Conservation (phyloP, 2,888 invertebrate genomes). For the Pollenia angustigena region DNA sequence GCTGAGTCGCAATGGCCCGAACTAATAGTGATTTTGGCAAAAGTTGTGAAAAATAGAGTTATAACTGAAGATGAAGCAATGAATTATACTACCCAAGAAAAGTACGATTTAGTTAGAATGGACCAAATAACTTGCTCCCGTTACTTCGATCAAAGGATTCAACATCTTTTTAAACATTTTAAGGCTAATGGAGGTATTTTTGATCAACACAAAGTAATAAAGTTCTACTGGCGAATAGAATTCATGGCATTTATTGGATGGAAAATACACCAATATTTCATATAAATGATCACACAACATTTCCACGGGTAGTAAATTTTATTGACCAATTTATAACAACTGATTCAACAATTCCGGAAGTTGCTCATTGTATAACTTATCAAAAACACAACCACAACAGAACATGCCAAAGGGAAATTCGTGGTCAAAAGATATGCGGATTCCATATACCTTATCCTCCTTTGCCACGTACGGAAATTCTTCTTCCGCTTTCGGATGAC, state of each 20-base stretch:
- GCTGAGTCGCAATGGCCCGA: not conserved
- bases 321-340: conserved; percentile 59
- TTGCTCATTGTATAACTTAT: conserved; percentile 40
- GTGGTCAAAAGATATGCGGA: conserved; percentile 56
- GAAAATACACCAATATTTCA: conserved; percentile 47
- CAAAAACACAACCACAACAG: conserved; percentile 55
- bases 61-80: conserved; percentile 47
- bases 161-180: conserved; percentile 26
- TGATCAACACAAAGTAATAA: not conserved
- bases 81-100: not conserved
- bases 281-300: not conserved
- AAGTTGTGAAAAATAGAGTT: conserved; percentile 3
- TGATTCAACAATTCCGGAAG: conserved; percentile 48
- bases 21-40: conserved; percentile 7
- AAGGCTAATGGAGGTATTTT: conserved; percentile 33
- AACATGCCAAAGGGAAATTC: conserved; percentile 54
- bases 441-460: conserved; percentile 67
- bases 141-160: conserved; percentile 57
- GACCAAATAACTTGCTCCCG: conserved; percentile 53
- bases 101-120: conserved; percentile 36
- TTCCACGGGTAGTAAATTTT: conserved; percentile 40
- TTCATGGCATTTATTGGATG: conserved; percentile 66
- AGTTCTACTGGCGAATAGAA: conserved; percentile 64
- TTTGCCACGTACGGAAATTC: conserved; percentile 59
- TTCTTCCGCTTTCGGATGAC: conserved; percentile 35